A percentile compares a stretch with the other conserved stretches of the same genome.
These are phyloP conservation scores for Sclerurus mexicanus DNA, from an alignment of 2,113 vertebrate species.

Conservation along the genomic window DNA sequence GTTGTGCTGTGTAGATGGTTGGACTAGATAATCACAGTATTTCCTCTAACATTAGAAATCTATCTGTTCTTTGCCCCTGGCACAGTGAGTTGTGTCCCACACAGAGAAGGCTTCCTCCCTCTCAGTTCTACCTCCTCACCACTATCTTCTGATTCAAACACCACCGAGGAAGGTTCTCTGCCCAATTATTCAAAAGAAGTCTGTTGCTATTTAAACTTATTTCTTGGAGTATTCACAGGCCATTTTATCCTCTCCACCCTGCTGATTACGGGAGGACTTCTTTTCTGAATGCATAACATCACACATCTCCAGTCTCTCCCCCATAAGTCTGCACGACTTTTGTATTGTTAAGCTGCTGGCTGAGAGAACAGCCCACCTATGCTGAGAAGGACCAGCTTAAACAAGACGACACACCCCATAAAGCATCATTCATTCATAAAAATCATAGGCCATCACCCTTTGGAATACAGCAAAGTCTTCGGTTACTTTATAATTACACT, in stretches of 20 bases:
- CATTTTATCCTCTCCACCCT: background rate
- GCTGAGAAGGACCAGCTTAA: background rate
- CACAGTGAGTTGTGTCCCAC: background rate
- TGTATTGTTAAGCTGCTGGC: background rate
- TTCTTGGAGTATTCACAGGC: background rate
- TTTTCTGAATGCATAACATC: background rate
- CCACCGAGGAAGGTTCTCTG: background rate
- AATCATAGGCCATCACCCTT: background rate
- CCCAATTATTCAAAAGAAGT: background rate
- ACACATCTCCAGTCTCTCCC: background rate
- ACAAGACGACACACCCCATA: background rate
- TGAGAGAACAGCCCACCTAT: background rate
- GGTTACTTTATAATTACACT: background rate
- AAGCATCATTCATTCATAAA: background rate
- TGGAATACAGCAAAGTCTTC: background rate
- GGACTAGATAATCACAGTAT: background rate
- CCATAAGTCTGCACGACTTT: background rate
- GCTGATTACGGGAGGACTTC: background rate
- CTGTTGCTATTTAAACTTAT: background rate
- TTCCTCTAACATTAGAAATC: background rate
- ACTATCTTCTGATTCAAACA: background rate
- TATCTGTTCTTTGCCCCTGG: accelerated
- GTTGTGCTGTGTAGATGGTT: background rate
- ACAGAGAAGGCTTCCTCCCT: background rate
- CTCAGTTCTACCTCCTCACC: background rate